Base-by-base conservation (phyloP, 2,113 vertebrate genomes). In the Mormoops blainvillei region DNA sequence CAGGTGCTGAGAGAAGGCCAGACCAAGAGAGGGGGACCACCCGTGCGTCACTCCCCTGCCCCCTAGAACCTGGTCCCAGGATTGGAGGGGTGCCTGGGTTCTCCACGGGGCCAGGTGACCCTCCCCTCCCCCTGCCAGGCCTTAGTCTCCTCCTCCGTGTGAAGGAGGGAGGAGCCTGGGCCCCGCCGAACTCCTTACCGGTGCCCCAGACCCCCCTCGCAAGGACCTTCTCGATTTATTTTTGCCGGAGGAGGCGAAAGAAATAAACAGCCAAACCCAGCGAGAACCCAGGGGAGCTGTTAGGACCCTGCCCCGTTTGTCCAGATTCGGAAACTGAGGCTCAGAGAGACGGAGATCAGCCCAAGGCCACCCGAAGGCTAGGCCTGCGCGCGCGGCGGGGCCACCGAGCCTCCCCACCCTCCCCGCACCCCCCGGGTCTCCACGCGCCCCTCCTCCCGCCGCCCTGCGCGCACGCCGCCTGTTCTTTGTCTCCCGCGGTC, bases 401-500 rank as follows among this genome's bases (percentile, higher is more conserved):
- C 16, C 81, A 11, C 56, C 9, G 1, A 36, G 61, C n/a, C 45
- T 16, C 80, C n/a, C n/a, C n/a, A n/a, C n/a, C n/a, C n/a, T n/a
- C n/a, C n/a, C n/a, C n/a, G n/a, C n/a, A n/a, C n/a, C n/a, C n/a
- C 13, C 5, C 15, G 52, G 48, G 78, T 56, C 87, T n/a, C 54
- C 11, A 18, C 80, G 5, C 22, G 65, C 77, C 20, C 16, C 87
- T 5, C 11, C 43, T 24, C 36, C 15, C 3, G 2, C 26, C 6
- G 4, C 45, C 31, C 3, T 16, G 15, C 26, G 15, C 70, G 1
- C 0, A 50, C n/a, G 38, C 28, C 3, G 19, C 54, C 13, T 7
- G 52, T 22, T 81, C 94, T 95, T 91, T 80, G 83, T 87, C 94
- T 81, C 65, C 9, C 65, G 26, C 41, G 22, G 76, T 87, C 94